phyloP scores from a whole-genome alignment of 2,888 invertebrate genomes.

The Enoplolaimus lenunculus region DNA sequence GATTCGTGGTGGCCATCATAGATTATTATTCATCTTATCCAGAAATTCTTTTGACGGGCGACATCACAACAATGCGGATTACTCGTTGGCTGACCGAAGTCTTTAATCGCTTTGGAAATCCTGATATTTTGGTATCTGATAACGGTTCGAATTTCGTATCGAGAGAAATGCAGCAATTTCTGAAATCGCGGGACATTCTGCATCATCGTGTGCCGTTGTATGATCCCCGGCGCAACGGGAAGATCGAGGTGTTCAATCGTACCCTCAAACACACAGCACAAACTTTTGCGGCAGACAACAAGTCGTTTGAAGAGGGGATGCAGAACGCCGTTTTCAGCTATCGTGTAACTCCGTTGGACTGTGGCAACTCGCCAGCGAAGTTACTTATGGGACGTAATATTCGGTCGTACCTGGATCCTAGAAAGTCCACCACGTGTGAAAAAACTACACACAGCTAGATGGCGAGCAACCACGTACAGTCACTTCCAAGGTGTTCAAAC shows the following conservation, averaged over 20 bases:
- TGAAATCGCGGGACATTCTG: constrained; percentile 16
- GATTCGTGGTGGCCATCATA: background rate
- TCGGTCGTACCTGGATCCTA: too few species aligned
- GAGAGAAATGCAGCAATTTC: background rate
- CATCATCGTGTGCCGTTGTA: constrained; percentile 15
- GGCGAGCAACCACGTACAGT: too few species aligned
- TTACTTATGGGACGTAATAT: too few species aligned
- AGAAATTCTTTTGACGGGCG: background rate
- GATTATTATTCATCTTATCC: constrained; percentile 12
- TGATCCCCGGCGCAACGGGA: constrained; percentile 19
- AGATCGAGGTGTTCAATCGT: constrained; percentile 1
- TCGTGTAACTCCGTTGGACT: too few species aligned
- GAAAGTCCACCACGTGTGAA: too few species aligned
- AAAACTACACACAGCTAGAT: too few species aligned
- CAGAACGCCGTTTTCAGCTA: too few species aligned
- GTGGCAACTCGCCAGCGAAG: too few species aligned
- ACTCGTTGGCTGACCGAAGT: too few species aligned
- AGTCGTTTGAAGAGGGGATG: too few species aligned
- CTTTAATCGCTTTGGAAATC: constrained; percentile 17
- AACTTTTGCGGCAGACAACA: too few species aligned
- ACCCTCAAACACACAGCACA: background rate
- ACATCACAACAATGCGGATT: background rate
- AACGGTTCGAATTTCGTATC: constrained; percentile 14
- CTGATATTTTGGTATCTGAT: constrained; percentile 14
- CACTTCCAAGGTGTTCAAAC: too few species aligned